Conservation (phyloP, 2,888 invertebrate genomes). For the Diplazon laetatorius region DNA sequence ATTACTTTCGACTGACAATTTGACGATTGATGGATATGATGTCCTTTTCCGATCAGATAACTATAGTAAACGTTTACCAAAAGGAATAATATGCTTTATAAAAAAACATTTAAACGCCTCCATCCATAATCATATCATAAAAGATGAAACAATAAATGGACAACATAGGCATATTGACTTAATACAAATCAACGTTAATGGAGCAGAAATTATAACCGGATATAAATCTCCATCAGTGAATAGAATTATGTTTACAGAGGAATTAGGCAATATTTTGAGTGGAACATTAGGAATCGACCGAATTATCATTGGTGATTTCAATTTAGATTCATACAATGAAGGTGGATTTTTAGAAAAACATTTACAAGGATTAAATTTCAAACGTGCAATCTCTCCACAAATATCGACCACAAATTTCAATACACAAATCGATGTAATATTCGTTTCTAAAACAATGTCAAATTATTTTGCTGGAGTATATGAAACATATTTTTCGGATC, state of each 20-base stretch:
- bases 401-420: constrained; percentile 51
- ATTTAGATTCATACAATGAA: constrained; percentile 28
- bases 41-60: constrained; percentile 28
- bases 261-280: constrained; percentile 17
- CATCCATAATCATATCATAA: constrained; percentile 3
- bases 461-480: constrained; percentile 39
- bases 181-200: constrained; percentile 22
- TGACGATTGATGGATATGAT: constrained; percentile 9
- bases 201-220: constrained; percentile 41
- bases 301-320: constrained; percentile 43
- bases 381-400: constrained; percentile 30
- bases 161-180: constrained; percentile 42
- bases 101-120: background rate
- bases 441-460: constrained; percentile 32
- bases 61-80: background rate
- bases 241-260: constrained; percentile 13
- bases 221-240: constrained; percentile 44
- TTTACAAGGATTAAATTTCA: constrained; percentile 29
- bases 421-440: constrained; percentile 56
- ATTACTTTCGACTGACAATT: background rate
- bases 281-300: background rate
- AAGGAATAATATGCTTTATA: constrained; percentile 33
- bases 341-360: constrained; percentile 23
- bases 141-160: constrained; percentile 17
- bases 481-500: constrained; percentile 8